Evolutionary conservation across 1,140 invertebrate genomes (phyloP).

Genomic region (Zaprionus inermis): DNA sequence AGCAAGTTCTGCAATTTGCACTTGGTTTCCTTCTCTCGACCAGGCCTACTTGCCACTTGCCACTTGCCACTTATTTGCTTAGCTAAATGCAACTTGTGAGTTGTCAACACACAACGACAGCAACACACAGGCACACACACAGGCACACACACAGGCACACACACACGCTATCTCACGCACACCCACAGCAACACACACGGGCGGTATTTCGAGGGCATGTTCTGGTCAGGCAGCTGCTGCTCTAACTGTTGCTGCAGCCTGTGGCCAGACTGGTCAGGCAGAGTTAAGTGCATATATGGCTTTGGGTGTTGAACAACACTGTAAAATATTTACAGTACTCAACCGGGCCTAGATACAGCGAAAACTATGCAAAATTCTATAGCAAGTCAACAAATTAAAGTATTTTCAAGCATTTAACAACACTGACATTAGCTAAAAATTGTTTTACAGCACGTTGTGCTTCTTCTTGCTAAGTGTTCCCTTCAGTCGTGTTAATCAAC

Average conservation of each 20-base stretch:
- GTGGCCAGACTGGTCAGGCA: conserved; percentile 49
- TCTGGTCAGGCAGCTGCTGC: background rate
- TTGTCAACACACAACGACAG: conserved; percentile 71
- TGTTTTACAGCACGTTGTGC: background rate
- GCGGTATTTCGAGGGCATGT: background rate
- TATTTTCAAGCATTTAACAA: background rate
- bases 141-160: conserved; percentile 4
- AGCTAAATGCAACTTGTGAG: conserved; percentile 80
- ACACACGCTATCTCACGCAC: too few species aligned
- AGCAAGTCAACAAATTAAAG: background rate
- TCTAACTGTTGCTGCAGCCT: conserved; percentile 52
- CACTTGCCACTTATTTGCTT: conserved; percentile 67
- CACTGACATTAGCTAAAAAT: background rate
- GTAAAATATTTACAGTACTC: background rate
- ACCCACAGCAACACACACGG: background rate
- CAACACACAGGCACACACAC: conserved; percentile 10
- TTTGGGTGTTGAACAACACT: conserved; percentile 21
- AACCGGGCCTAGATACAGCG: too few species aligned
- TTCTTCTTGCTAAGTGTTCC: too few species aligned
- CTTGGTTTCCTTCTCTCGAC: conserved; percentile 20
- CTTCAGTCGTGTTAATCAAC: background rate
- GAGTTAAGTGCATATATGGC: conserved; percentile 19
- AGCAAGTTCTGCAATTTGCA: conserved; percentile 59
- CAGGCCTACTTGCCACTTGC: conserved; percentile 17
- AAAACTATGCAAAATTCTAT: background rate